phyloP scores from a whole-genome alignment of 2,113 vertebrate species.

The Dromaius novaehollandiae region DNA sequence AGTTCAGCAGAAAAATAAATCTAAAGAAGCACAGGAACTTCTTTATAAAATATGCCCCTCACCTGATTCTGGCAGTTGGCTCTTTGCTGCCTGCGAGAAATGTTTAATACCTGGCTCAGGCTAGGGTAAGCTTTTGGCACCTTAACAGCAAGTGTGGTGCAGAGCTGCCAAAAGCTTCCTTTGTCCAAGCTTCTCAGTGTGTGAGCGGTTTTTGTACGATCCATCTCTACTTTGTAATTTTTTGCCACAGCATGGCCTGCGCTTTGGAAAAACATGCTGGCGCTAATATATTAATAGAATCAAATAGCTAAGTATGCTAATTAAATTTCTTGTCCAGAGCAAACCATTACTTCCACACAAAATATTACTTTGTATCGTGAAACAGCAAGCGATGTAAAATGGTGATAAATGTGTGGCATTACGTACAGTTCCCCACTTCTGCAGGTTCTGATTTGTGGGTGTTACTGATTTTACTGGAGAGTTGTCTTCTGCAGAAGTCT shows the following conservation, averaged over 20 bases:
- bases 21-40: background rate
- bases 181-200: background rate
- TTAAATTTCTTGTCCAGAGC: background rate
- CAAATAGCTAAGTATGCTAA: background rate
- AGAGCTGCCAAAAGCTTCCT: background rate
- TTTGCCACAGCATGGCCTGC: background rate
- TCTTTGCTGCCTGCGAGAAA: background rate
- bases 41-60: background rate
- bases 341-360: background rate
- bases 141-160: accelerated
- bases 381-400: background rate
- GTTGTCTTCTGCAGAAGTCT: background rate
- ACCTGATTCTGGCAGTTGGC: background rate
- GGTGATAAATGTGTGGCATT: background rate
- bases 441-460: background rate
- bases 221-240: background rate
- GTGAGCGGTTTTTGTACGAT: accelerated
- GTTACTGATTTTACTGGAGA: background rate
- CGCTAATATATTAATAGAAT: background rate
- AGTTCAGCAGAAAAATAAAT: background rate
- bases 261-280: background rate
- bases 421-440: background rate
- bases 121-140: background rate
- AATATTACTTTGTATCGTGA: background rate
- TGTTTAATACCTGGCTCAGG: background rate